phyloP scores from a whole-genome alignment of 2,888 invertebrate genomes.

The Perizoma affinitatum region DNA sequence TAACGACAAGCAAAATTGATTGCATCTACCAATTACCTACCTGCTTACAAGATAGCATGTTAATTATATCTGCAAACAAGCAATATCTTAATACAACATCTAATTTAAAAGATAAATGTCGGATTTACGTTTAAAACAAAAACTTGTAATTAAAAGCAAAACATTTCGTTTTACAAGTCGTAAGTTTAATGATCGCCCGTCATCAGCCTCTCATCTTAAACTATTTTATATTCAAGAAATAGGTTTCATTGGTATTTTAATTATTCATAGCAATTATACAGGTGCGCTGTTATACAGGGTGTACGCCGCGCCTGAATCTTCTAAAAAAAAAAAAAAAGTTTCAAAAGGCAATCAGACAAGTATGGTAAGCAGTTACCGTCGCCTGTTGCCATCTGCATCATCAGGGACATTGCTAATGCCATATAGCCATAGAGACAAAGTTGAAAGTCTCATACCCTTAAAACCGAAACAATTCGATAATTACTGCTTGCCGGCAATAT shows the following conservation, averaged over 20 bases:
- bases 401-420: too few relatives aligned
- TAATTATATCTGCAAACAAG: constrained; percentile 21
- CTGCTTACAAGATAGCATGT: constrained; percentile 27
- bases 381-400: too few relatives aligned
- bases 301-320: neutral
- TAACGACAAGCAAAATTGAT: constrained; percentile 29
- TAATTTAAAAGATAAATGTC: constrained; percentile 30
- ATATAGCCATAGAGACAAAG: too few relatives aligned
- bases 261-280: constrained; percentile 23
- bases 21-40: constrained; percentile 25
- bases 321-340: neutral
- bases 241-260: constrained; percentile 33
- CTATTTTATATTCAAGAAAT: constrained; percentile 32
- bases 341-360: too few relatives aligned
- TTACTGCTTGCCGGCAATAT: too few relatives aligned
- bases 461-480: too few relatives aligned
- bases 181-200: constrained; percentile 35
- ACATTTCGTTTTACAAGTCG: constrained; percentile 24
- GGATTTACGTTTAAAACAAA: constrained; percentile 25
- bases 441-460: too few relatives aligned
- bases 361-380: too few relatives aligned
- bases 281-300: constrained; percentile 6
- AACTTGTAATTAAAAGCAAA: constrained; percentile 28
- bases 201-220: constrained; percentile 30
- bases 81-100: constrained; percentile 16